phyloP scores from a whole-genome alignment of 2,113 vertebrate species.

The Phasianus colchicus region DNA sequence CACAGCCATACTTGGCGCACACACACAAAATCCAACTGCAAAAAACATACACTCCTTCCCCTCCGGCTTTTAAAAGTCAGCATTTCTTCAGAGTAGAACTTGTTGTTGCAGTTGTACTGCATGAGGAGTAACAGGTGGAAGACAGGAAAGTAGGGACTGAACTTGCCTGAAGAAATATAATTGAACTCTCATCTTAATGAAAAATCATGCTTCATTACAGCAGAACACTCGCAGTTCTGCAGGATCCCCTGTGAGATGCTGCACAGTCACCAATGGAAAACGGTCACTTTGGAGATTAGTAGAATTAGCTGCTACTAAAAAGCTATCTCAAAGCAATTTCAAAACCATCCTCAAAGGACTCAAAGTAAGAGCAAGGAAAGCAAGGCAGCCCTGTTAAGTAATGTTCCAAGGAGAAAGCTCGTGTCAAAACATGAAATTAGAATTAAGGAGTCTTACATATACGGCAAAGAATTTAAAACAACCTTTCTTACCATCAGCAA shows the following conservation, averaged over 20 bases:
- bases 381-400: background rate
- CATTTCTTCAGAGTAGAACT: background rate
- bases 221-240: background rate
- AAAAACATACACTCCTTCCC: background rate
- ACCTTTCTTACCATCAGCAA: background rate
- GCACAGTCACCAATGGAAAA: background rate
- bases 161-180: background rate
- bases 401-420: background rate
- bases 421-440: background rate
- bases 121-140: background rate
- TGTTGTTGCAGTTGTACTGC: background rate
- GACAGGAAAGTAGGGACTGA: background rate
- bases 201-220: background rate
- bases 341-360: background rate
- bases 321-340: background rate
- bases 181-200: background rate
- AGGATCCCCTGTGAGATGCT: background rate
- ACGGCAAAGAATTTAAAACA: background rate
- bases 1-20: background rate
- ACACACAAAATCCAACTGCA: background rate
- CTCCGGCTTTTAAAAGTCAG: background rate
- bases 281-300: background rate
- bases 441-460: background rate
- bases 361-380: background rate
- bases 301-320: slow-evolving; percentile 6